Base-by-base conservation (phyloP, 2,888 invertebrate species). In the Tromatobia lineatoria region DNA sequence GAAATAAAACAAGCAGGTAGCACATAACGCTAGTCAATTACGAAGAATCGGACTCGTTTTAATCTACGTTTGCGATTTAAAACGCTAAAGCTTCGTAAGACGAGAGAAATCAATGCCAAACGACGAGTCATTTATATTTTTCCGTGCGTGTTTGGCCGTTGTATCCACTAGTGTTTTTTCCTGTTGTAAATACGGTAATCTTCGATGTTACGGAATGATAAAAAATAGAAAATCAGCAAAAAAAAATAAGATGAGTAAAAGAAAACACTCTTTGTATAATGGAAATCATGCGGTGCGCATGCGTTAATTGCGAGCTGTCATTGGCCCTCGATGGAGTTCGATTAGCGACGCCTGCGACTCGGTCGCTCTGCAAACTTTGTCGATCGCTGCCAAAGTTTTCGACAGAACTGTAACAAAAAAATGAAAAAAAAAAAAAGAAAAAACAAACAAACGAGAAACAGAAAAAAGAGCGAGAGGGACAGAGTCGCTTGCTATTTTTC, bases 11-110 rank as follows among this genome's bases (percentile, higher is more conserved):
- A 64, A 42, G 25, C 61, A 82, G 79, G 85, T 87, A 86, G 85
- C 85, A 81, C 80, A 90, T 88, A 91, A 90, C 91, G 91, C 93
- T 93, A 93, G 93, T 93, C 93, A 93, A 93, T 93, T 93, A 92
- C 87, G 87, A 88, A 91, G 89, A 91, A 71, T 50, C 45, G 38
- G 76, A 78, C 38, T 64, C 38, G 64, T 64, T 64, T 64, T 20
- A 10, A 38, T n/a, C 18, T 64, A 38, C 38, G 38, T 64, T 59
- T 18, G 20, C 34, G 20, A 11, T 20, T 64, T 34, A 64, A 64
- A 64, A 18, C 64, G 64, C 64, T 25, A 20, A 64, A 64, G 64
- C 75, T 71, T 85, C 66, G 23, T 75, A 64, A 83, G 57, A 54
- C 76, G 70, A 80, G 71, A 81, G 80, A 78, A 82, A 85, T 83